phyloP scores from a whole-genome alignment of 2,113 vertebrate genomes.

The Dicaeum eximium region DNA sequence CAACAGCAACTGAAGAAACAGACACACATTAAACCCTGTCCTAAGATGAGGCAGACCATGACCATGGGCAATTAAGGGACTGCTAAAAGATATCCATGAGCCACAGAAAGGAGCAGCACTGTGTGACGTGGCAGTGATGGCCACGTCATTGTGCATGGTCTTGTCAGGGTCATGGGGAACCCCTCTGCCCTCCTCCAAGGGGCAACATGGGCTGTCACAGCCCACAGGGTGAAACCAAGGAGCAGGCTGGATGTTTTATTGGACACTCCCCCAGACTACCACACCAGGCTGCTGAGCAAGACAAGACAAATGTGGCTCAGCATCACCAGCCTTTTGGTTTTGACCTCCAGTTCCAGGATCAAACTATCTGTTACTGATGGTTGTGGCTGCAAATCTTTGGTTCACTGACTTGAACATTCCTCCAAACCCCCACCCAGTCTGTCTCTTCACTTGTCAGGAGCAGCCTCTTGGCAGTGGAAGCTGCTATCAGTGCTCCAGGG shows the following conservation, averaged over 20 bases:
- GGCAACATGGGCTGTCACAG: rapidly evolving
- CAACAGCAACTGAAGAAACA: not conserved
- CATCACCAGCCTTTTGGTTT: not conserved
- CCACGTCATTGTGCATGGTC: rapidly evolving
- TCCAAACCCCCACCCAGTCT: not conserved
- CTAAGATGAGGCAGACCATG: not conserved
- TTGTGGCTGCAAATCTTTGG: not conserved
- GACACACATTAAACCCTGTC: not conserved
- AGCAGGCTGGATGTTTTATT: not conserved
- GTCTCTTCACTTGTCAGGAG: not conserved
- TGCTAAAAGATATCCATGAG: not conserved
- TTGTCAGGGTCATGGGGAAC: rapidly evolving
- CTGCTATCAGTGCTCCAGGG: not conserved
- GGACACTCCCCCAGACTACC: not conserved
- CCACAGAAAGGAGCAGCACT: rapidly evolving
- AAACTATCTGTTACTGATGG: not conserved
- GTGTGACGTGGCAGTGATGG: not conserved
- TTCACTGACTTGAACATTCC: not conserved
- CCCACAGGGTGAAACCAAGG: not conserved
- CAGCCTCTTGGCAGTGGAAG: not conserved
- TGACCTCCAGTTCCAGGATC: not conserved
- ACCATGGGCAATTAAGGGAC: not conserved
- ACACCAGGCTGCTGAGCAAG: not conserved
- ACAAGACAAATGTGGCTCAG: not conserved
- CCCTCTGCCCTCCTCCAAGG: not conserved